Base-by-base conservation (phyloP, 2,797 vertebrate genomes). In the Threskiornis aethiopicus region DNA sequence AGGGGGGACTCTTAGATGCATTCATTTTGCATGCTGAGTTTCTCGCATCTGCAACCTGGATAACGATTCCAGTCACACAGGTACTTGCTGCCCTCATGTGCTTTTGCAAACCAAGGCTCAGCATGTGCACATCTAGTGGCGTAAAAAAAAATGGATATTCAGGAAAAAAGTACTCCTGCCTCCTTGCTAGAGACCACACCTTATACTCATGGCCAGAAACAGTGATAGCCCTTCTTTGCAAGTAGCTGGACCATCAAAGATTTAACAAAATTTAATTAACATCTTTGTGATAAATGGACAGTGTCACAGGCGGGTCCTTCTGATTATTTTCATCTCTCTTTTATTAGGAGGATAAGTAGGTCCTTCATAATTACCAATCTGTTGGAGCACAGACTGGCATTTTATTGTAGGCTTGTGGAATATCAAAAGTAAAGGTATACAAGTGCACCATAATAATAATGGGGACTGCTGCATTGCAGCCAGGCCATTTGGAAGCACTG, bases 251-350 rank as follows among this genome's bases (percentile, higher is more conserved):
- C 26, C 33, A 69, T 66, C 64, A 62, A 91, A 82, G 66, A 90
- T 91, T 72, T 58, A 76, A 69, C 37, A 89, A 79, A 62, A 90
- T 41, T 69, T 90, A 67, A 96, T 96, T 95, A 94, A 87, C 42
- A 62, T 62, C 39, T 86, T 72, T 18, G 20, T 94, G 83, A 95
- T 91, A 90, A 90, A 93, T 79, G 65, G 46, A 35, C 12, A 20
- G 35, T 58, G 87, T 72, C 39, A 59, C 35, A 79, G 58, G 52
- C 70, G 5, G 44, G 47, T 79, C 61, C 66, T 64, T 64, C 51
- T 59, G 33, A 55, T 62, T 87, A 66, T 65, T 62, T 59, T 82
- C 85, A 86, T 90, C n/a, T 8, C 31, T 62, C 62, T 86, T 84
- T 76, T 55, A 62, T 86, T 93, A 89, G 72, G 39, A 64, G n/a